phyloP scores from a whole-genome alignment of 2,888 invertebrate species.

The Halictus quadricinctus region DNA sequence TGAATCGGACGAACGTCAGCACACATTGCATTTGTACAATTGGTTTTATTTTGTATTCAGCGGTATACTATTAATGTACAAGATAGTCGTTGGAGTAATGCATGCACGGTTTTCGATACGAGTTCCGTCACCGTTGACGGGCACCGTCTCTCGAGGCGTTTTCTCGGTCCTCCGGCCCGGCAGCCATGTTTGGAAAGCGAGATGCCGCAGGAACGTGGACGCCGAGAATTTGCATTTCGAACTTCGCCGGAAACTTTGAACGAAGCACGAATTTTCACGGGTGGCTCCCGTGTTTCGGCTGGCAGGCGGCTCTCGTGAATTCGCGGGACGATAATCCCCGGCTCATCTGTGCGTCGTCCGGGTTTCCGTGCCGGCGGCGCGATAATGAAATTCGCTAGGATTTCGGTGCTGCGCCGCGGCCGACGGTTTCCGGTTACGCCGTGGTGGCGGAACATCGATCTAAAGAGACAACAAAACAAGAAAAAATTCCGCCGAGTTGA shows the following conservation, averaged over 20 bases:
- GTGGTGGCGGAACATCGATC: background rate
- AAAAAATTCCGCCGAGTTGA: constrained; percentile 13
- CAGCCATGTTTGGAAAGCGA: background rate
- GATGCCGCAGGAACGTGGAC: constrained; percentile 8
- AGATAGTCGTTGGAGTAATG: constrained; percentile 37
- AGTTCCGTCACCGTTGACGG: constrained; percentile 3
- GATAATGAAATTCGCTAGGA: constrained; percentile 21
- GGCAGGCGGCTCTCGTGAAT: constrained; percentile 6
- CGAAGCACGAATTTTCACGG: constrained; percentile 23
- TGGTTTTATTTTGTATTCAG: constrained; percentile 46
- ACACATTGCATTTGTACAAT: constrained; percentile 42
- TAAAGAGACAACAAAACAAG: constrained; percentile 1
- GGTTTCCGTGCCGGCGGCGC: constrained; percentile 8
- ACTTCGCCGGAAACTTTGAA: constrained; percentile 19
- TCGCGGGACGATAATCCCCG: constrained; percentile 3
- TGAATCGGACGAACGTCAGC: background rate
- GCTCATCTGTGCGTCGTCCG: constrained; percentile 10
- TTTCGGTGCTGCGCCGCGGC: constrained; percentile 3
- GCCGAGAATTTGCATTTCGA: constrained; percentile 36
- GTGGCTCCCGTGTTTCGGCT: background rate
- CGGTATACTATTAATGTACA: constrained; percentile 41
- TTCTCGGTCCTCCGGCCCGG: background rate
- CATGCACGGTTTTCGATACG: constrained; percentile 24
- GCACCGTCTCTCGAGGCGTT: background rate
- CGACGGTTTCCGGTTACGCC: background rate